phyloP scores from a whole-genome alignment of 1,140 invertebrate genomes.

The Tenebrio molitor region DNA sequence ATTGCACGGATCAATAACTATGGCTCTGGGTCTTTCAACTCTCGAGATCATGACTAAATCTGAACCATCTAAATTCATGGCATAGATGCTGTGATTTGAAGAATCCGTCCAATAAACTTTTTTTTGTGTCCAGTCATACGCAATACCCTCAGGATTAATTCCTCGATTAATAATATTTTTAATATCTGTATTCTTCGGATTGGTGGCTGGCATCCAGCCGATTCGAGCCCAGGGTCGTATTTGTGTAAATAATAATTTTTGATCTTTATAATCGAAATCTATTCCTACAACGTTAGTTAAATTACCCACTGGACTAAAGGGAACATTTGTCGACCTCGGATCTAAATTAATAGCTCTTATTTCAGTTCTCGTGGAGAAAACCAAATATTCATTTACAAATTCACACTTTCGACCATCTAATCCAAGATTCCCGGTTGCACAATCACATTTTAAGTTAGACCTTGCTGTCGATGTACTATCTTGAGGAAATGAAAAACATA shows the following conservation, averaged over 20 bases:
- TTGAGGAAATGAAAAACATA: constrained; percentile 93
- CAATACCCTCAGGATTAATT: constrained; percentile 95
- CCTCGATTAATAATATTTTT: constrained; percentile 83
- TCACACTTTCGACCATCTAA: constrained; percentile 79
- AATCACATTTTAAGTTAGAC: constrained; percentile 80
- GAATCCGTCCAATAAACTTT: constrained; percentile 99
- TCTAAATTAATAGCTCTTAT: constrained; percentile 89
- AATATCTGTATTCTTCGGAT: constrained; percentile 74
- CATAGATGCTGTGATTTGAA: constrained; percentile 94
- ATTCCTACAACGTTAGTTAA: constrained; percentile 97
- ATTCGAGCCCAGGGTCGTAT: constrained; percentile 92
- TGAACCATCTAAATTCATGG: constrained; percentile 91
- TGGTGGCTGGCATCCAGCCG: constrained; percentile 80
- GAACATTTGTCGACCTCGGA: constrained; percentile 82
- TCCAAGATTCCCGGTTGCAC: constrained; percentile 86
- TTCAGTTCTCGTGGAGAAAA: constrained; percentile 93
- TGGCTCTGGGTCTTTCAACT: constrained; percentile 93
- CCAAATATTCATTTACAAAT: constrained; percentile 87
- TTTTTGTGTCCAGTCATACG: constrained; percentile 97
- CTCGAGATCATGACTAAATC: constrained; percentile 94
- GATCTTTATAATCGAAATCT: constrained; percentile 94
- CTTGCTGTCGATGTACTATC: constrained; percentile 63
- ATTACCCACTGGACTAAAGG: constrained; percentile 90
- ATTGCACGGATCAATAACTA: constrained; percentile 97
- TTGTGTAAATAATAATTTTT: constrained; percentile 91